phyloP scores from a whole-genome alignment of 2,888 invertebrate species.

The Morinoia aosen region DNA sequence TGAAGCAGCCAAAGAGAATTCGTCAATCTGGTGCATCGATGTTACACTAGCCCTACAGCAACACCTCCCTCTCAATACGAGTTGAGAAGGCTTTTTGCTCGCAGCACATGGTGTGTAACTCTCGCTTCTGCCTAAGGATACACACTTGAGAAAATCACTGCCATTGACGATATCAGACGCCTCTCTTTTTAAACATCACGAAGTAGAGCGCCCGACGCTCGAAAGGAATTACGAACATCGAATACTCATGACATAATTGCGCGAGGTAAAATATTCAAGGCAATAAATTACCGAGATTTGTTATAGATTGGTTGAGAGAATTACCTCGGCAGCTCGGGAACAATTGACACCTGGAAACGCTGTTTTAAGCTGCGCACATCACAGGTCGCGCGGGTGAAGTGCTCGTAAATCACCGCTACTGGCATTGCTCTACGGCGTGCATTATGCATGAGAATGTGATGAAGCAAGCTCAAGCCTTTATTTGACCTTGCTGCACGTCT shows the following conservation, averaged over 20 bases:
- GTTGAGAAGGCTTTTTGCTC: neutral
- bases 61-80: neutral
- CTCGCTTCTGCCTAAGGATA: neutral
- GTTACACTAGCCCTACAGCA: constrained; percentile 17
- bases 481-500: neutral
- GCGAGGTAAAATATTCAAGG: neutral
- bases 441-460: neutral
- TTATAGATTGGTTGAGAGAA: neutral
- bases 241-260: neutral
- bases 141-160: neutral
- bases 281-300: neutral
- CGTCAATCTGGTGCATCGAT: neutral
- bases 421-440: neutral
- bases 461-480: neutral
- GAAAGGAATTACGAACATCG: neutral
- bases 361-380: neutral
- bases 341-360: neutral
- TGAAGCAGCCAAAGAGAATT: constrained; percentile 12
- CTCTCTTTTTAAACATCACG: neutral
- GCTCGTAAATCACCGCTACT: neutral
- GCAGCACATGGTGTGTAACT: neutral
- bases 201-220: neutral
- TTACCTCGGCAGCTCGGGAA: neutral
- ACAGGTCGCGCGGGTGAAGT: neutral
- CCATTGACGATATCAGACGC: neutral